Conservation (phyloP, 53 echinoderm and acorn worm species). For the Henricia sp. region DNA sequence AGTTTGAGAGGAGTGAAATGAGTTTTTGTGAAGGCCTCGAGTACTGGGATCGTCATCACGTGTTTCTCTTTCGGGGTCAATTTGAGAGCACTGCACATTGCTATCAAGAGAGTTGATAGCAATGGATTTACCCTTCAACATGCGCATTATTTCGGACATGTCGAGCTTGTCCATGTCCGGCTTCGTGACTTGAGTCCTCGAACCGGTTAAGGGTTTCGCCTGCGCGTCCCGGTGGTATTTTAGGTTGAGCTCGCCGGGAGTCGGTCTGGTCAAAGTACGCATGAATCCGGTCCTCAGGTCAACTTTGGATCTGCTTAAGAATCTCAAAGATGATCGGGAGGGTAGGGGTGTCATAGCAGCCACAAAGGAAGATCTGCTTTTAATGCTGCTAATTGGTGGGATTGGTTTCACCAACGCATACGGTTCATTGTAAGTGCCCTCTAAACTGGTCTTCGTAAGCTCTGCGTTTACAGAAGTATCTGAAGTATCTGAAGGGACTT, state of each 20-base stretch:
- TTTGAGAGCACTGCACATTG: neutral
- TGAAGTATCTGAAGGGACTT: neutral
- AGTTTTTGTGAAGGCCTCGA: too few relatives aligned
- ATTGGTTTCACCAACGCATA: conserved; percentile 7
- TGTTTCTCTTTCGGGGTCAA: neutral
- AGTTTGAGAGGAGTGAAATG: too few relatives aligned
- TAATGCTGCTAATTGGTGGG: conserved; percentile 11
- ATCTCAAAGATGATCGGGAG: neutral
- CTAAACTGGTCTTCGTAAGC: neutral
- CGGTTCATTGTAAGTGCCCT: neutral
- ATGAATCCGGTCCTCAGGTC: conserved; percentile 76
- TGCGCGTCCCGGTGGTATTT: conserved; percentile 61
- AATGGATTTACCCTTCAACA: conserved; percentile 23
- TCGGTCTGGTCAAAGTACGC: conserved; percentile 71
- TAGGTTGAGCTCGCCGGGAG: conserved; percentile 74
- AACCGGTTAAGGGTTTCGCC: neutral
- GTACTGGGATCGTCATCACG: neutral
- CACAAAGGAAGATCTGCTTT: conserved; percentile 33
- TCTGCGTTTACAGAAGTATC: too few relatives aligned
- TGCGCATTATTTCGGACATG: conserved; percentile 34
- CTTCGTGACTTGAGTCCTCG: neutral
- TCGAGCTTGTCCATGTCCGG: conserved; percentile 40
- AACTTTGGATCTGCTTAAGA: conserved; percentile 24
- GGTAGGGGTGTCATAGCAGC: neutral
- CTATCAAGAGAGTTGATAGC: conserved; percentile 11